Conservation (phyloP, 2,113 vertebrate species). For the Sinocyclocheilus maitianheensis region DNA sequence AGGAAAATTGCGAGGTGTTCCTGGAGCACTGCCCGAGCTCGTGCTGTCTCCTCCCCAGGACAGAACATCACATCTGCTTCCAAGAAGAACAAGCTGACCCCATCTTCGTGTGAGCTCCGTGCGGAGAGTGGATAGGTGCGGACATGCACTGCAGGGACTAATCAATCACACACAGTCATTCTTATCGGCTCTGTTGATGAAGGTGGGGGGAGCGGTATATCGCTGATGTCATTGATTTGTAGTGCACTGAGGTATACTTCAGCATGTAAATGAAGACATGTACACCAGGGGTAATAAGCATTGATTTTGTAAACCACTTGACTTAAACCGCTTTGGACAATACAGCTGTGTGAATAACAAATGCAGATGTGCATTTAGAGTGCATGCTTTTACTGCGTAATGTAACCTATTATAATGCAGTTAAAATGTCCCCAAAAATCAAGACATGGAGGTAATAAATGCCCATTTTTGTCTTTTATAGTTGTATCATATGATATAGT, state of each 20-base stretch:
- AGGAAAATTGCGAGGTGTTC: not conserved
- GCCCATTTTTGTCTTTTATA: too few species aligned
- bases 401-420: too few species aligned
- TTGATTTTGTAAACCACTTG: constrained; percentile 4
- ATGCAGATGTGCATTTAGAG: not conserved
- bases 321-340: not conserved
- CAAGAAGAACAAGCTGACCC: constrained; percentile 31
- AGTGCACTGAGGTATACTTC: not conserved
- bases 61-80: constrained; percentile 31
- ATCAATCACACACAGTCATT: constrained; percentile 24
- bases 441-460: too few species aligned
- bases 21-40: not conserved
- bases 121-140: constrained; percentile 7
- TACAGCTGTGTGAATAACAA: not conserved
- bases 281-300: constrained; percentile 7
- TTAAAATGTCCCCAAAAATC: too few species aligned
- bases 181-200: constrained; percentile 26
- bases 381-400: too few species aligned
- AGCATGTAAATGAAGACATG: constrained; percentile 9
- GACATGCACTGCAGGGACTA: constrained; percentile 20
- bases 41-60: constrained; percentile 2
- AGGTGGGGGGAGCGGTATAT: not conserved
- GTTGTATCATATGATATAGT: too few species aligned
- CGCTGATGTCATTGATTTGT: constrained; percentile 34
- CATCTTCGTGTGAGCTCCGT: not conserved